These are phyloP conservation scores for Pteruthius melanotis DNA, from an alignment of 2,113 vertebrate genomes.

Conservation along the genomic window DNA sequence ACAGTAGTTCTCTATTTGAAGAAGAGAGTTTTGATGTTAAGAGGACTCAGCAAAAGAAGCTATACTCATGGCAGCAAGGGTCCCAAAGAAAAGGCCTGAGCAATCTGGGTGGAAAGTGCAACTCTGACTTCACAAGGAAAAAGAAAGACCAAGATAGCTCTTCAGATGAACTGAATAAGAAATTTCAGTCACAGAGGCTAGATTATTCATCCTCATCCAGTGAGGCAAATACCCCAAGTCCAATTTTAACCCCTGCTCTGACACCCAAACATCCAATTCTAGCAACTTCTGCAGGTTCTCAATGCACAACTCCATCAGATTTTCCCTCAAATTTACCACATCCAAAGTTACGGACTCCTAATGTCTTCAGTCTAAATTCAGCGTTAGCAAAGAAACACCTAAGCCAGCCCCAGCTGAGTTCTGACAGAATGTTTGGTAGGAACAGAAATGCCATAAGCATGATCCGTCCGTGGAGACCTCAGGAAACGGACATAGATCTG, in stretches of 20 bases:
- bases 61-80: slow-evolving; percentile 75
- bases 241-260: slow-evolving; percentile 71
- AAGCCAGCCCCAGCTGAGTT: slow-evolving; percentile 90
- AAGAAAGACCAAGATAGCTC: slow-evolving; percentile 77
- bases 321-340: slow-evolving; percentile 74
- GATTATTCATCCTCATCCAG: slow-evolving; percentile 89
- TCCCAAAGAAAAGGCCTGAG: slow-evolving; percentile 70
- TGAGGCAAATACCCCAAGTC: slow-evolving; percentile 77
- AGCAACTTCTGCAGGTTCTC: slow-evolving; percentile 19
- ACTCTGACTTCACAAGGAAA: slow-evolving; percentile 50
- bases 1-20: slow-evolving; percentile 91
- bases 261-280: slow-evolving; percentile 58
- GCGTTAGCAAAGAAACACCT: slow-evolving; percentile 86
- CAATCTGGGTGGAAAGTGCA: slow-evolving; percentile 48
- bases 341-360: slow-evolving; percentile 79
- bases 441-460: slow-evolving; percentile 97
- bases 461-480: slow-evolving; percentile 84
- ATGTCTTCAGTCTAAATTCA: slow-evolving; percentile 73
- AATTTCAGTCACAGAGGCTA: slow-evolving; percentile 85
- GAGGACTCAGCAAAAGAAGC: slow-evolving; percentile 67
- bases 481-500: slow-evolving; percentile 87
- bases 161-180: slow-evolving; percentile 89
- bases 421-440: slow-evolving; percentile 79
- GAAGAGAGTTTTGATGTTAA: slow-evolving; percentile 81
- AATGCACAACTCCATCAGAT: neutral